Base-by-base conservation (phyloP, 2,113 vertebrate genomes). In the Anser brachyrhynchus region DNA sequence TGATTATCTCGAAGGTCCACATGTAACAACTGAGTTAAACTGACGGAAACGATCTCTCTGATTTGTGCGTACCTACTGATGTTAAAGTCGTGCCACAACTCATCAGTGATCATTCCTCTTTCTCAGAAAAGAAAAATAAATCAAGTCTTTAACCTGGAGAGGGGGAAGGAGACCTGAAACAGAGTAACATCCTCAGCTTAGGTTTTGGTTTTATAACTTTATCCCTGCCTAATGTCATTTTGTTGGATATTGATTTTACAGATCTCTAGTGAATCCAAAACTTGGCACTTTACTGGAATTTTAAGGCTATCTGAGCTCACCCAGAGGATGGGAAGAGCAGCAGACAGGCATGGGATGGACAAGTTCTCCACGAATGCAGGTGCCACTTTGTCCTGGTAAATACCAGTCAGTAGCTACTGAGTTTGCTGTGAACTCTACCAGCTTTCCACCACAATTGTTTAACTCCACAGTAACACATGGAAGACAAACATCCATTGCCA, bases 251-350 rank as follows among this genome's bases (percentile, higher is more conserved):
- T 25, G 18, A 61, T 57, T 78, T 78, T 67, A 79, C 2, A 65
- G 71, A 57, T 6, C 14, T 65, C 21, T 0, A 0, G 39, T 58
- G 33, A 82, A 46, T 28, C 28, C 17, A 43, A 75, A 61, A 59
- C 28, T 11, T 23, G 35, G 39, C n/a, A 12, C 4, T 35, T 71
- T 1, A 16, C 3, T 35, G n/a, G 43, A 49, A 66, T 61, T 73
- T 80, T 23, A 65, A 54, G 12, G 51, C 12, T 75, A 64, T 5
- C 57, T 33, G 39, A 58, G 22, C 25, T 41, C 29, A 13, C 10
- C 29, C 18, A 39, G 39, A 11, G 21, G 23, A 77, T 6, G 21
- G 8, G 37, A 79, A 69, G 67, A 80, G 23, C 33, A 71, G 35
- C 59, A 90, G 59, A 22, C 0, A 4, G 16, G 26, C 44, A 17